A percentile compares a stretch with the other conserved stretches of the same genome.
These are phyloP conservation scores for Tupiocoris notatus DNA, from an alignment of 2,888 invertebrate genomes.

Conservation along the genomic window DNA sequence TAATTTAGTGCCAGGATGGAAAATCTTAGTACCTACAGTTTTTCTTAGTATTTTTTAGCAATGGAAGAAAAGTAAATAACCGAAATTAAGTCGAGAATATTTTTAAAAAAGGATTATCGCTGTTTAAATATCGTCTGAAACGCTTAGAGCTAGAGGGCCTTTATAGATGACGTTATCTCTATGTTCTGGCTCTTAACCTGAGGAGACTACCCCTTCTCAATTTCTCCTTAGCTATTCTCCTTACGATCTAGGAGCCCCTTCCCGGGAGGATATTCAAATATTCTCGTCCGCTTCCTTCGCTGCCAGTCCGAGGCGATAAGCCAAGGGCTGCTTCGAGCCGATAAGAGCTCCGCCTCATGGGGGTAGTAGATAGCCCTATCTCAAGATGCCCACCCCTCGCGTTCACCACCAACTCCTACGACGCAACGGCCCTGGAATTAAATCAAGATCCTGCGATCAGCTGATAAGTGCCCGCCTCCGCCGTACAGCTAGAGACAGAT, in stretches of 20 bases:
- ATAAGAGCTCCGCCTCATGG: conserved; percentile 43
- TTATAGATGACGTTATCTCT: no score
- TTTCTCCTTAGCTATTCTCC: not conserved
- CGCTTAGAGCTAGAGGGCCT: no score
- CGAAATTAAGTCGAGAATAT: no score
- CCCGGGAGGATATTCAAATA: conserved; percentile 44
- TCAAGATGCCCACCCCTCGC: conserved; percentile 35
- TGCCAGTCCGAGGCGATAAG: conserved; percentile 41
- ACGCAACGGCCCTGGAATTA: conserved; percentile 43
- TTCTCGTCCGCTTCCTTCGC: conserved; percentile 20
- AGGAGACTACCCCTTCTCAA: no score
- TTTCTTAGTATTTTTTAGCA: no score
- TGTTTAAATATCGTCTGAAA: no score
- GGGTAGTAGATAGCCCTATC: conserved; percentile 43
- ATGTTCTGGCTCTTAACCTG: no score
- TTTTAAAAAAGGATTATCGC: no score
- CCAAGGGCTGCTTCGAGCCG: conserved; percentile 43
- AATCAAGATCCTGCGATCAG: conserved; percentile 49
- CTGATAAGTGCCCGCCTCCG: conserved; percentile 42
- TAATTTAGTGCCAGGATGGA: no score
- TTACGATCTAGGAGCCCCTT: not conserved
- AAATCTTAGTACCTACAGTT: no score
- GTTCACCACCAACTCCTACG: not conserved
- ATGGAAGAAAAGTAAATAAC: no score
- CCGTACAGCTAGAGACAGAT: conserved; percentile 17